Evolutionary conservation across 1,140 invertebrate genomes (phyloP).

Genomic region (Drosophila dunni): DNA sequence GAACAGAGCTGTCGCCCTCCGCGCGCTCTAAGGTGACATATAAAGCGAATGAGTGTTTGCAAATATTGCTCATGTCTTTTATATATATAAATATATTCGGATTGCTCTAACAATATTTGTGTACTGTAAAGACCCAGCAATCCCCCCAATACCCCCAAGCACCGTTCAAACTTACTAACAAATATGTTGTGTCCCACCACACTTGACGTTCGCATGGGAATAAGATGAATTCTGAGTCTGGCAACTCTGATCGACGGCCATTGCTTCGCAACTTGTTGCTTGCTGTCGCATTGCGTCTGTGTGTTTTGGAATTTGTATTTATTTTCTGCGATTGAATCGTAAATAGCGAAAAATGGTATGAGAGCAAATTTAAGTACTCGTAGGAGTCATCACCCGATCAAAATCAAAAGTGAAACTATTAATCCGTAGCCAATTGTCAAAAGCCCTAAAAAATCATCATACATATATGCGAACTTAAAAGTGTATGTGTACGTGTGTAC

Average conservation of each 20-base stretch:
- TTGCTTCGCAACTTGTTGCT: conserved; percentile 80
- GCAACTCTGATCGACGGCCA: conserved; percentile 76
- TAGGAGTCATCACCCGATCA: conserved; percentile 4
- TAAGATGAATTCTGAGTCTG: conserved; percentile 54
- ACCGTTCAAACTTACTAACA: conserved; percentile 18
- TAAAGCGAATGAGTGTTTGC: conserved; percentile 35
- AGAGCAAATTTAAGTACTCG: not conserved
- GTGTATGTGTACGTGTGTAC: conserved; percentile 4
- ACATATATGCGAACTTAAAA: not conserved
- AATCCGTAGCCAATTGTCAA: conserved; percentile 1
- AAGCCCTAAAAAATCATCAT: conserved; percentile 8
- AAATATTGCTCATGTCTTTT: conserved; percentile 35
- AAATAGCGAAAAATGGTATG: conserved; percentile 37
- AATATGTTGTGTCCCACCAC: conserved; percentile 41
- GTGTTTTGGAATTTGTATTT: conserved; percentile 55
- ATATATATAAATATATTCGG: conserved; percentile 3
- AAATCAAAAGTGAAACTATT: not conserved
- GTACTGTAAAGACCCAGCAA: conserved; percentile 35
- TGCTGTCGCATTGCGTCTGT: conserved; percentile 45
- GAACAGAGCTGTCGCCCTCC: conserved; percentile 38
- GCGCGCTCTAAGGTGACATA: conserved; percentile 33
- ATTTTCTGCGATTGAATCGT: conserved; percentile 50
- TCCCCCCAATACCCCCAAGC: conserved; percentile 6
- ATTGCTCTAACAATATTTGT: conserved; percentile 58
- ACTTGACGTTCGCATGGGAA: conserved; percentile 49